A percentile compares a stretch with the other conserved stretches of the same genome.
phyloP scores from a whole-genome alignment of 2,888 invertebrate species.

The Ligdia adustata region DNA sequence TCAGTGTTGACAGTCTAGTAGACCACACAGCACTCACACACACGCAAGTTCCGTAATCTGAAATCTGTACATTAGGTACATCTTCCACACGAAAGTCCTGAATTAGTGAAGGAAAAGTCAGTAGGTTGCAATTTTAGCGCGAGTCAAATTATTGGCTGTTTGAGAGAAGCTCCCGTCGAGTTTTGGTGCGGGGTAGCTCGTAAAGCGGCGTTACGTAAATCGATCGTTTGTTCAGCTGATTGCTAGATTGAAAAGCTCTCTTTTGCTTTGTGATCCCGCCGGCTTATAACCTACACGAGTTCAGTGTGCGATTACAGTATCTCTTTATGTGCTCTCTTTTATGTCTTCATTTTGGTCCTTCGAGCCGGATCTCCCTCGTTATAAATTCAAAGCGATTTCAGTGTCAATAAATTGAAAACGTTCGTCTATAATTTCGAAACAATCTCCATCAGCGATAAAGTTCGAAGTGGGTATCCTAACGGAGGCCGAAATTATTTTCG shows the following conservation, averaged over 20 bases:
- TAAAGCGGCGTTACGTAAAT: constrained; percentile 68
- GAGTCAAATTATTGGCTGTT: constrained; percentile 56
- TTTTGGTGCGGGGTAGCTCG: constrained; percentile 55
- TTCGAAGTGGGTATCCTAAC: constrained; percentile 58
- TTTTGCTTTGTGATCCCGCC: constrained; percentile 61
- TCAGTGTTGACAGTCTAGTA: constrained; percentile 37
- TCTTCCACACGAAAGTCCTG: constrained; percentile 69
- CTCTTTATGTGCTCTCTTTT: constrained; percentile 28
- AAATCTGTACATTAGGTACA: constrained; percentile 71
- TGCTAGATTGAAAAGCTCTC: constrained; percentile 67
- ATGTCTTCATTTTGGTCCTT: constrained; percentile 23
- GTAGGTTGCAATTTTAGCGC: constrained; percentile 62
- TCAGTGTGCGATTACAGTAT: constrained; percentile 35
- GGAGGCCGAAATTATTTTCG: constrained; percentile 62
- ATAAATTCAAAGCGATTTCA: constrained; percentile 36
- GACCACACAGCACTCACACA: too few relatives aligned
- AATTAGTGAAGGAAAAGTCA: constrained; percentile 61
- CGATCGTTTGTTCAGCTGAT: constrained; percentile 74
- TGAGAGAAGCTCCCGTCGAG: constrained; percentile 40
- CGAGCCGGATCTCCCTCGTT: constrained; percentile 27
- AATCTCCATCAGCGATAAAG: constrained; percentile 58
- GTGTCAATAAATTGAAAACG: constrained; percentile 49
- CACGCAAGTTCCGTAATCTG: constrained; percentile 59
- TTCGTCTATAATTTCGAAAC: constrained; percentile 53
- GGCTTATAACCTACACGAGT: constrained; percentile 45